Conservation (phyloP, 2,113 vertebrate genomes). For the Platichthys flesus region DNA sequence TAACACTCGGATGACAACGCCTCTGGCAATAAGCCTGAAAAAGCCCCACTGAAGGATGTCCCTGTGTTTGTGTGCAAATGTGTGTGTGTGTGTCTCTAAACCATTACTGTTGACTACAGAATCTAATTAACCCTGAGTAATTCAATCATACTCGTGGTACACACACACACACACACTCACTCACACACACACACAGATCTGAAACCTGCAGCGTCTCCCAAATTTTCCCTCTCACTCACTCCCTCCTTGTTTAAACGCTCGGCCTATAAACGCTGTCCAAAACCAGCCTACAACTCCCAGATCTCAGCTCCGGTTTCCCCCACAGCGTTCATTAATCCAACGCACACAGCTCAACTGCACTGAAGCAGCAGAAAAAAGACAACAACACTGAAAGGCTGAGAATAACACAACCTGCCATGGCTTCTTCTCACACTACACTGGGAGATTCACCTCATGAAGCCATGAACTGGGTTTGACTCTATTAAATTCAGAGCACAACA, state of each 20-base stretch:
- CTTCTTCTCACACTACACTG: not conserved
- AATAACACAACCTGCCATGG: not conserved
- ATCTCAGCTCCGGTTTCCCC: constrained; percentile 40
- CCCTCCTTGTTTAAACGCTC: constrained; percentile 8
- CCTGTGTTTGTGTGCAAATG: constrained; percentile 14
- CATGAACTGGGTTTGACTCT: not conserved
- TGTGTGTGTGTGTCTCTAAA: constrained; percentile 32
- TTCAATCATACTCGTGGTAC: constrained; percentile 69
- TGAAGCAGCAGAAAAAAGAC: not conserved
- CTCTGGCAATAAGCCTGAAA: constrained; percentile 51
- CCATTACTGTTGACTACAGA: constrained; percentile 62
- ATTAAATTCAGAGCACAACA: too few species aligned
- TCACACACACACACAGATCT: too few species aligned
- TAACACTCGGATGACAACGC: constrained; percentile 50
- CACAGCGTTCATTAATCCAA: constrained; percentile 32
- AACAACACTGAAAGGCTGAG: constrained; percentile 7
- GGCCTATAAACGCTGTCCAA: not conserved
- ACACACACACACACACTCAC: not conserved
- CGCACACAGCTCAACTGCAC: constrained; percentile 18
- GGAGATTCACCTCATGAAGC: not conserved
- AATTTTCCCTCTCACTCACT: not conserved
- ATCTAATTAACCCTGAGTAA: constrained; percentile 77
- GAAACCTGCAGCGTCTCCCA: constrained; percentile 24
- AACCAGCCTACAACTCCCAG: constrained; percentile 7
- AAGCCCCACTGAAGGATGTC: constrained; percentile 57